Conservation (phyloP, 2,797 vertebrate species). For the Podarcis siculus region DNA sequence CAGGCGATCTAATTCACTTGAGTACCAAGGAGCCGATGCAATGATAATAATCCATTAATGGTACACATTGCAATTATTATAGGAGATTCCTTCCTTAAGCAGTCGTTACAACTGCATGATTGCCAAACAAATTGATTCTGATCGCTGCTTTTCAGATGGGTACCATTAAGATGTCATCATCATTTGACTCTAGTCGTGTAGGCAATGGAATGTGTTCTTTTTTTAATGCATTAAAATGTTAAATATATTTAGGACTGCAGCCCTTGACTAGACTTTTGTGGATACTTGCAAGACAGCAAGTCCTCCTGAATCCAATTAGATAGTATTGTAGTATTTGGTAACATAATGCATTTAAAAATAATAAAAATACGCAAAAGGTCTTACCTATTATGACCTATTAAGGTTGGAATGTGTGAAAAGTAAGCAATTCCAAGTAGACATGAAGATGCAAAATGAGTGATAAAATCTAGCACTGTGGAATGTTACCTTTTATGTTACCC, state of each 20-base stretch:
- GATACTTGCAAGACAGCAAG: neutral
- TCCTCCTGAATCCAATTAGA: neutral
- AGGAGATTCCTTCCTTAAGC: conserved; percentile 25
- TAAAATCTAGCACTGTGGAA: neutral
- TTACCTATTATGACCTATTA: neutral
- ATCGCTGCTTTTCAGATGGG: conserved; percentile 26
- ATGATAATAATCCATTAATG: conserved; percentile 35
- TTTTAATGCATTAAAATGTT: neutral
- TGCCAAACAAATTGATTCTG: conserved; percentile 25
- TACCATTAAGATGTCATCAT: conserved; percentile 19
- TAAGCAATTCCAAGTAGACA: neutral
- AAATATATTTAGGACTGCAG: neutral
- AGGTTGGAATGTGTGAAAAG: neutral
- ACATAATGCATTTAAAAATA: too few relatives aligned
- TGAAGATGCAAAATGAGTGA: neutral
- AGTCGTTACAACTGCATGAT: conserved; percentile 36
- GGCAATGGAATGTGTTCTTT: neutral
- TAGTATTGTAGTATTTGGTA: neutral
- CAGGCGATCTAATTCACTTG: conserved; percentile 40
- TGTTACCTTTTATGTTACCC: too few relatives aligned
- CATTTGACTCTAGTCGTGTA: conserved; percentile 19
- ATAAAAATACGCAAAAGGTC: neutral
- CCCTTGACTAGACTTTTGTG: neutral
- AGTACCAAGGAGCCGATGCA: neutral
- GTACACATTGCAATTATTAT: neutral